A percentile compares a stretch with the other conserved stretches of the same genome.
Conservation (phyloP, 1,140 invertebrate species). For the Antheraea pernyi region DNA sequence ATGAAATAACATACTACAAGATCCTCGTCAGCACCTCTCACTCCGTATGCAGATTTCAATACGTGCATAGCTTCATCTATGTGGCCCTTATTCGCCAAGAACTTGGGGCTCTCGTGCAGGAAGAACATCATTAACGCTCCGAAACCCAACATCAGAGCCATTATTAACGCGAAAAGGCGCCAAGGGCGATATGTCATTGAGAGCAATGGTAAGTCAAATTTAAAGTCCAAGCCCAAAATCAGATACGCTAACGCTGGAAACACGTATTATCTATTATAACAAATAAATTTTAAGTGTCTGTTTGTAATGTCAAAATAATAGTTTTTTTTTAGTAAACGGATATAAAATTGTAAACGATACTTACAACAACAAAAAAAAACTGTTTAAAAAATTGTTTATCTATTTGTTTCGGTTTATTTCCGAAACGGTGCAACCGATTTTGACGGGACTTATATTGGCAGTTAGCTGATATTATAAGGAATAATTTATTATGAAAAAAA, state of each 20-base stretch:
- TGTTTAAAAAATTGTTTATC: no score
- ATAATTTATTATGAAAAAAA: no score
- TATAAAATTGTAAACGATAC: no score
- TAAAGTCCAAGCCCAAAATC: conserved; percentile 77
- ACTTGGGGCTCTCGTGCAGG: conserved; percentile 85
- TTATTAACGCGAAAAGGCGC: conserved; percentile 82
- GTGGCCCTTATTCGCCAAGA: conserved; percentile 76
- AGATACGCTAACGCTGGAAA: conserved; percentile 81
- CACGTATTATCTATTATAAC: no score
- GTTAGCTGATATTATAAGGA: no score
- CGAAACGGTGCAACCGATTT: no score
- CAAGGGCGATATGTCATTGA: conserved; percentile 76
- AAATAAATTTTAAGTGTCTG: no score
- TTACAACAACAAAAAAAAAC: no score
- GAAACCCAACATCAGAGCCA: conserved; percentile 79
- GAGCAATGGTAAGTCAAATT: conserved; percentile 39
- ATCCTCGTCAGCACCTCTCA: conserved; percentile 5
- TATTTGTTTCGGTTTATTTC: no score
- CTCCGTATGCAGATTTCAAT: conserved; percentile 64
- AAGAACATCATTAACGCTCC: conserved; percentile 77
- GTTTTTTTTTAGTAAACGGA: no score
- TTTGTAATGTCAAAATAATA: no score
- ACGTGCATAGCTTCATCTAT: conserved; percentile 74
- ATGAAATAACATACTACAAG: conserved; percentile 5
- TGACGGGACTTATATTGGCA: no score